Conservation (phyloP, 2,797 vertebrate species). For the Pristis pectinata region DNA sequence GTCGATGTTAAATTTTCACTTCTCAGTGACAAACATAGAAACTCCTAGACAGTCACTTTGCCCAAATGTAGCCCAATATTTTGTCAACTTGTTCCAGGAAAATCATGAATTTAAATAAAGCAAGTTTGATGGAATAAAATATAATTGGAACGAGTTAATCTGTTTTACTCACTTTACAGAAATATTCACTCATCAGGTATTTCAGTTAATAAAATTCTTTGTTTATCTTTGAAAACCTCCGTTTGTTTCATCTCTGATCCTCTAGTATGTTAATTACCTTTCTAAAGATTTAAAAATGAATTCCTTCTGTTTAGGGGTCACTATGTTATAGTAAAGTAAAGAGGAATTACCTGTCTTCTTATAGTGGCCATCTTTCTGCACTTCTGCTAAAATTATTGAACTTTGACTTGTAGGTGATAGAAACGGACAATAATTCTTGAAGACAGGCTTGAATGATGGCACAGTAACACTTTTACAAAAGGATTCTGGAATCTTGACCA, state of each 20-base stretch:
- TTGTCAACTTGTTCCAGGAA: not conserved
- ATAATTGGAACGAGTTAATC: not conserved
- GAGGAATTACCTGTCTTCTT: slow-evolving; percentile 25
- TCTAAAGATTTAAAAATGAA: slow-evolving; percentile 37
- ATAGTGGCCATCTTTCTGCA: slow-evolving; percentile 19
- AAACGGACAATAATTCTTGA: slow-evolving; percentile 22
- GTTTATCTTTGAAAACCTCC: slow-evolving; percentile 21
- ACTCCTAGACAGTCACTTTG: not conserved
- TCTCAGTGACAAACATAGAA: not conserved
- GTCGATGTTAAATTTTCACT: not conserved
- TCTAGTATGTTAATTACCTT: slow-evolving; percentile 35
- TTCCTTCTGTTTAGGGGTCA: slow-evolving; percentile 32
- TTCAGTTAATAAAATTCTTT: not conserved
- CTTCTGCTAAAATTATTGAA: slow-evolving; percentile 28
- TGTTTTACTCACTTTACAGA: not conserved
- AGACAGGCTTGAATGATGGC: slow-evolving; percentile 20
- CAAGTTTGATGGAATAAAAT: not conserved
- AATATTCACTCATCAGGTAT: slow-evolving; percentile 33
- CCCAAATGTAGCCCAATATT: not conserved
- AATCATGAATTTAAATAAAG: not conserved
- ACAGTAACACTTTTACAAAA: not conserved
- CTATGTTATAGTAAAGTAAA: not conserved
- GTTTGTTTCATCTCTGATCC: slow-evolving; percentile 32
- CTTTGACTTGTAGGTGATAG: slow-evolving; percentile 35
- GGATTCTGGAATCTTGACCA: not conserved